Evolutionary conservation across 2,113 vertebrate genomes (phyloP), one percentile per base, ranked within the genome.

Genomic region (Oryzias woworae): DNA sequence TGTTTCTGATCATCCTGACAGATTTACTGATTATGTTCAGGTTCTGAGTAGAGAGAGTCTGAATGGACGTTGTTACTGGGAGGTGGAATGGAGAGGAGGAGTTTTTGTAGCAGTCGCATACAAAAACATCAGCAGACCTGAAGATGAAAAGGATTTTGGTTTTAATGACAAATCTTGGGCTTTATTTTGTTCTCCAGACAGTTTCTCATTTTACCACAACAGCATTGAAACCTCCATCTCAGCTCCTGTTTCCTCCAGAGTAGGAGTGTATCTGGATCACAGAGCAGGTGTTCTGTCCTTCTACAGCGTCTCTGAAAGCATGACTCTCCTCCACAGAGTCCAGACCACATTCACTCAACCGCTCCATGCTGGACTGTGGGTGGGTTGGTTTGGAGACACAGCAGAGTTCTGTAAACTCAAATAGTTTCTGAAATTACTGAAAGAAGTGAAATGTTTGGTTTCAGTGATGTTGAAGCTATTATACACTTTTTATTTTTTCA

Each of bases 301-400:
- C 50, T 52, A 52, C 50, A 52, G 50, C 23, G 23, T 52, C 50
- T 52, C 50, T 56, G 14, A 56, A 43, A 44, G 36, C 66, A 61
- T 54, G 66, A 69, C 66, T 61, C 66, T 54, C 22, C 58, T 69
- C 45, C 58, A 55, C 67, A 69, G 31, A 62, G 67, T 62, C 67
- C 31, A 62, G 56, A 72, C 31, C 45, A 66, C 50, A 23, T 66
- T 66, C 60, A 60, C 44, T 66, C 44, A 60, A 43, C 69, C 54
- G 45, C 61, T 71, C 13, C 2, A 60, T 13, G 61, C 55, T 72
- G 69, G 69, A 49, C 4, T 66, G 14, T 0, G 4, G 18, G 3
- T 28, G 10, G 1, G 1, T 2, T 14, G 20, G 2, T 1, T 0
- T 28, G 41, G n/a, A 58, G 7, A 4, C 17, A 20, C 42, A 1